A percentile compares a stretch with the other conserved stretches of the same genome.
Evolutionary conservation across 2,113 vertebrate species (phyloP).

Genomic region (Channa maculata): DNA sequence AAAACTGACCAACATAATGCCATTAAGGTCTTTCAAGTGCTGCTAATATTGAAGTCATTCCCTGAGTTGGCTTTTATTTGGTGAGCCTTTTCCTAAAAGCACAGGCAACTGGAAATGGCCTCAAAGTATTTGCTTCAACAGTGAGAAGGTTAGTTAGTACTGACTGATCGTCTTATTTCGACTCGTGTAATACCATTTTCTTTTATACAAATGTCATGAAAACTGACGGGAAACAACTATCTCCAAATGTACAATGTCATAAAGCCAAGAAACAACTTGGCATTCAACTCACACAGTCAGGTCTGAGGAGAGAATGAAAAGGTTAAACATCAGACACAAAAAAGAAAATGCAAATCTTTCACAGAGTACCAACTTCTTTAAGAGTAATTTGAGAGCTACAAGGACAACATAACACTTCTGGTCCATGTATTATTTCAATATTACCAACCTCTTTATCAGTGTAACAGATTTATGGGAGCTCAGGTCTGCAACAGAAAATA

Average conservation of each 20-base stretch:
- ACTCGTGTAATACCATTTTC: slow-evolving; percentile 9
- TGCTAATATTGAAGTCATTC: slow-evolving; percentile 2
- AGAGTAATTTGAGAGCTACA: background rate
- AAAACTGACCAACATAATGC: background rate
- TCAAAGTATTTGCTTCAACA: slow-evolving; percentile 30
- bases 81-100: background rate
- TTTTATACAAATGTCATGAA: slow-evolving; percentile 30
- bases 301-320: slow-evolving; percentile 37
- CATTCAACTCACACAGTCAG: slow-evolving; percentile 24
- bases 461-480: slow-evolving; percentile 12
- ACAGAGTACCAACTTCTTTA: background rate
- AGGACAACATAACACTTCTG: slow-evolving; percentile 21
- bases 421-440: slow-evolving; percentile 10
- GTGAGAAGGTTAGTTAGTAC: slow-evolving; percentile 51
- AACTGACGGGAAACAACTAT: slow-evolving; percentile 34
- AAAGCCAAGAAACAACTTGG: slow-evolving; percentile 5
- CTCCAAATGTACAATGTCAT: slow-evolving; percentile 1
- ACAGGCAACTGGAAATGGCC: slow-evolving; percentile 14
- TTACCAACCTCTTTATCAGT: background rate
- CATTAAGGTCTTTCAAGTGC: background rate
- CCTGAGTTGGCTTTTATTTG: background rate
- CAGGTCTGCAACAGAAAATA: slow-evolving; percentile 1
- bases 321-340: slow-evolving; percentile 33
- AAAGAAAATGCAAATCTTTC: slow-evolving; percentile 28
- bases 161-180: slow-evolving; percentile 38